Evolutionary conservation across 2,797 vertebrate genomes (phyloP), one percentile per base, ranked within the genome.

Genomic region (Ptychobarbus kaznakovi): DNA sequence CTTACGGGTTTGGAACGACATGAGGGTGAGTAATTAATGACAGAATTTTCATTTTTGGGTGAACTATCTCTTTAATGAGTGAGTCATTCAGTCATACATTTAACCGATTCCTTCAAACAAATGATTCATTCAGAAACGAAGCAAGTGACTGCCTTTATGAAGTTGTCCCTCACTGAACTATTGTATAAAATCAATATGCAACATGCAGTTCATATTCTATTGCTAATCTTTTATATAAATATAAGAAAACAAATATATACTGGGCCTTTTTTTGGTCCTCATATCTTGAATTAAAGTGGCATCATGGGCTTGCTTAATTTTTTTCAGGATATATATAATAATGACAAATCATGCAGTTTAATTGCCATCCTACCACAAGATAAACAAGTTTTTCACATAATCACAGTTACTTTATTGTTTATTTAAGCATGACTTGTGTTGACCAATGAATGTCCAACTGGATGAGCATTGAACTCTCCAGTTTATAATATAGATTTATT

Each of bases 401-500:
- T 53, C 18, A 49, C 9, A 16, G 16, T 51, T 20, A 75, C 46
- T 75, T 4, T 79, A 11, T 40, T 69, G 32, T 40, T 15, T 28
- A 65, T 13, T 58, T 28, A 72, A 74, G 46, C 18, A 58, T 20
- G 70, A 42, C 13, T 81, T 35, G 25, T 28, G 11, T 42, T 70
- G 35, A 70, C 49, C 49, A 61, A 73, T 61, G 25, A 58, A 25
- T 58, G 58, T 63, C 61, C 61, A 28, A 28, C 11, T 13, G 25
- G 35, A 53, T 22, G 25, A 58, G 38, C 63, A 28, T 66, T 66
- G 22, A 20, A 58, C n/a, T 44, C 8, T 61, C 32, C 13, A 8
- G 58, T 46, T 46, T 46, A 70, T 88, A 85, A 74, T 88, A 84
- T 82, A 89, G 90, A 88, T 89, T 90, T 91, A 92, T 92, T 91